A percentile compares a stretch with the other conserved stretches of the same genome.
Evolutionary conservation across 2,888 invertebrate genomes (phyloP).

Genomic region (Eledone cirrhosa): DNA sequence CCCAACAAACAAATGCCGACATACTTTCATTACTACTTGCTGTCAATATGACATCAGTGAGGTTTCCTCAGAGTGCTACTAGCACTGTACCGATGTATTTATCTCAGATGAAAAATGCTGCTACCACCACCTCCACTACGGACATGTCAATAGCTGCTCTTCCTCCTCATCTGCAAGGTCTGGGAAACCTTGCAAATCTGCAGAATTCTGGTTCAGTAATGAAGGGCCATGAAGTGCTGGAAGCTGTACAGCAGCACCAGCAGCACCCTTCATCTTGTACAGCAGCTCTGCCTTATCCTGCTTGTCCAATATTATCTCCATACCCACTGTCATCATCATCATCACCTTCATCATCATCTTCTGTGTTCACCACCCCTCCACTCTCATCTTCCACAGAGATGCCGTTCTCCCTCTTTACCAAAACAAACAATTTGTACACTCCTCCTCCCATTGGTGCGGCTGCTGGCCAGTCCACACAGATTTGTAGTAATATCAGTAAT

Average conservation of each 20-base stretch:
- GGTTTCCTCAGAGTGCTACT: neutral
- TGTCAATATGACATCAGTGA: neutral
- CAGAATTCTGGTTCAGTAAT: neutral
- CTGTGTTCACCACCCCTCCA: neutral
- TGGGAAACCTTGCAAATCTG: neutral
- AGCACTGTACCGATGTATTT: too few relatives aligned
- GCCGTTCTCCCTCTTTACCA: slow-evolving; percentile 6
- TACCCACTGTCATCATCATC: neutral
- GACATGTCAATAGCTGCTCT: neutral
- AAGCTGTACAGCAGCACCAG: neutral
- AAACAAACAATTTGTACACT: neutral
- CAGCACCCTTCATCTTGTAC: neutral
- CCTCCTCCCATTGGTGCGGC: neutral
- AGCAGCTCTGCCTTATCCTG: neutral
- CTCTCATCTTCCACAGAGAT: neutral
- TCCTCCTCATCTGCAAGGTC: neutral
- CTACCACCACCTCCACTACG: neutral
- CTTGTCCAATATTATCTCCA: neutral
- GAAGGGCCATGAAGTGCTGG: neutral
- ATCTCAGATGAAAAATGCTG: too few relatives aligned
- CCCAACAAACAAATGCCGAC: slow-evolving; percentile 2
- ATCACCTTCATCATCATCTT: neutral
- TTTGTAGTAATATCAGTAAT: too few relatives aligned
- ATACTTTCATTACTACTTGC: neutral
- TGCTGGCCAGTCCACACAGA: slow-evolving; percentile 21